Conservation (phyloP, 2,888 invertebrate species). For the Carabus problematicus region DNA sequence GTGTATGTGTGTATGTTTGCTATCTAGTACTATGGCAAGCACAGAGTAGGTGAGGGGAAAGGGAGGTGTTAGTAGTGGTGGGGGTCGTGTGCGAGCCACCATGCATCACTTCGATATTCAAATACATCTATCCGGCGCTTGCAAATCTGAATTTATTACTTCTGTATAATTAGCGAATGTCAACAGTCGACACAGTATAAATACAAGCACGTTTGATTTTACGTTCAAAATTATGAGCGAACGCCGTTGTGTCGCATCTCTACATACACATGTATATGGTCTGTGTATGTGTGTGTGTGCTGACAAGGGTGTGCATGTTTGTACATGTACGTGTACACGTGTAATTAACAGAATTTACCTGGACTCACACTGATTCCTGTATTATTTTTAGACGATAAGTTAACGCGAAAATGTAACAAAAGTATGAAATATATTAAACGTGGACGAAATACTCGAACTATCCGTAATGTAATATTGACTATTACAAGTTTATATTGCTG, state of each 20-base stretch:
- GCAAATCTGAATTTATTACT: conserved; percentile 60
- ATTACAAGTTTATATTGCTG: no score
- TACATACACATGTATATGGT: not conserved
- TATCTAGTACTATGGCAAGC: no score
- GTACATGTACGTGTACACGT: not conserved
- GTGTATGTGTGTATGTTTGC: conserved; percentile 8
- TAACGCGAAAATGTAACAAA: no score
- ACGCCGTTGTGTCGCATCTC: not conserved
- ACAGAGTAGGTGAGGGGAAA: not conserved
- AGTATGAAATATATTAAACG: no score
- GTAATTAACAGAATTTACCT: not conserved
- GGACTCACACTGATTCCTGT: not conserved
- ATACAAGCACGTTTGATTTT: no score
- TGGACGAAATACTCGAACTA: no score
- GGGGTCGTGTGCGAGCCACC: not conserved
- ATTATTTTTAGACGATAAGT: no score
- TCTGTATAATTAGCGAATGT: conserved; percentile 55
- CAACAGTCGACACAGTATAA: no score
- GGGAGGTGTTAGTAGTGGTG: not conserved
- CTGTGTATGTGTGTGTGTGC: no score
- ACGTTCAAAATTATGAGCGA: no score
- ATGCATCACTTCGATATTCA: conserved; percentile 55
- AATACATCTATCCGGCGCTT: conserved; percentile 56
- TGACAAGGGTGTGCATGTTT: not conserved
- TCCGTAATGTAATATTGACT: no score